phyloP scores from a whole-genome alignment of 2,113 vertebrate species.

The Lagopus muta region DNA sequence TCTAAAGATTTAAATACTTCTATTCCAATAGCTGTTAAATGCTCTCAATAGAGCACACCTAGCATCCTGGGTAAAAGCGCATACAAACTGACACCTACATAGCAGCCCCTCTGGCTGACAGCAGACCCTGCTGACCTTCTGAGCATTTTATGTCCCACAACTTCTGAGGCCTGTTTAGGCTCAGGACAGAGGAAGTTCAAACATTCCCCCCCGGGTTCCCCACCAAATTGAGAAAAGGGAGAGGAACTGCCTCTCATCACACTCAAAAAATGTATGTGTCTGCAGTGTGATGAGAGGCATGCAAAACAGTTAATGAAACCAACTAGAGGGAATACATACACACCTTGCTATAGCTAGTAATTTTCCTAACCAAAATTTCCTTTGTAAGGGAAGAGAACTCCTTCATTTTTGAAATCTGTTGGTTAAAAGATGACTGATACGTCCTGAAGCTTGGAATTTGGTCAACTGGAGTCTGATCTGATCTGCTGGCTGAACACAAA shows the following conservation, averaged over 20 bases:
- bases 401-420: neutral
- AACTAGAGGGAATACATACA: neutral
- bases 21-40: neutral
- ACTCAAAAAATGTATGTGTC: neutral
- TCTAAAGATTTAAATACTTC: neutral
- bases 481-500: neutral
- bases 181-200: neutral
- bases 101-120: neutral
- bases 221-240: neutral
- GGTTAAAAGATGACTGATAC: neutral
- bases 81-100: neutral
- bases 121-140: neutral
- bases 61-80: fast-evolving
- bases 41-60: neutral
- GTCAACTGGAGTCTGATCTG: neutral
- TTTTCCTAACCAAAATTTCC: conserved; percentile 9
- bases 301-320: neutral
- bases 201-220: fast-evolving
- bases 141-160: neutral
- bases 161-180: neutral
- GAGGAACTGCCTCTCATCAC: neutral
- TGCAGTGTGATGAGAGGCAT: neutral
- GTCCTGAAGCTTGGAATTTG: neutral
- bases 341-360: neutral
- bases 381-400: neutral